These are phyloP conservation scores for Caradrina kadenii DNA, from an alignment of 2,888 invertebrate genomes.

Conservation along the genomic window DNA sequence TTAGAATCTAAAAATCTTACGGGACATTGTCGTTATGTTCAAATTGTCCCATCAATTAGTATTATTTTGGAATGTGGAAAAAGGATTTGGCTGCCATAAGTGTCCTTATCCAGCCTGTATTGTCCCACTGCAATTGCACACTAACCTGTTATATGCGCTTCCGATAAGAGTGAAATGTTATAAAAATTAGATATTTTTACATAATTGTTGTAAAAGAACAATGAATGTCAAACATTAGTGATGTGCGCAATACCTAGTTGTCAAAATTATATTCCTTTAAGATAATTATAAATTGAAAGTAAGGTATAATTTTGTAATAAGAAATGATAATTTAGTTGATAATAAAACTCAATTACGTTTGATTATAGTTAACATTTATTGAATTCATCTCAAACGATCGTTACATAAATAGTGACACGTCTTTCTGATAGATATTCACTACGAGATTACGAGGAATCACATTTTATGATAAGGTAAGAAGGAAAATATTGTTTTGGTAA, in stretches of 20 bases:
- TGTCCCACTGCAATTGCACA: background rate
- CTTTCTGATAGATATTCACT: constrained; percentile 14
- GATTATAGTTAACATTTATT: constrained; percentile 56
- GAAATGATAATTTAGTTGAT: constrained; percentile 11
- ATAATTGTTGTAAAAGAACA: background rate
- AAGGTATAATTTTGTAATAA: constrained; percentile 49
- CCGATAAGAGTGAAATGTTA: too few relatives aligned
- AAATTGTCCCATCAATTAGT: too few relatives aligned
- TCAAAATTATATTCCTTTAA: constrained; percentile 39
- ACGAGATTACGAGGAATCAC: constrained; percentile 34
- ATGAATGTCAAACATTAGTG: constrained; percentile 4
- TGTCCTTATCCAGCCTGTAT: background rate
- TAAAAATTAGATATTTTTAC: too few relatives aligned
- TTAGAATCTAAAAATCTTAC: too few relatives aligned
- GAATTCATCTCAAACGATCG: constrained; percentile 50
- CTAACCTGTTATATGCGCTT: too few relatives aligned
- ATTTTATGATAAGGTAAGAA: too few relatives aligned
- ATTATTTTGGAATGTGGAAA: too few relatives aligned
- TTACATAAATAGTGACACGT: constrained; percentile 20
- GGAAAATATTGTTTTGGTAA: too few relatives aligned
- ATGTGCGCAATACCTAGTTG: constrained; percentile 19
- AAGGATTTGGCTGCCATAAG: background rate
- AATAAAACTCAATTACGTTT: constrained; percentile 53
- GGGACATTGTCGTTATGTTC: too few relatives aligned
- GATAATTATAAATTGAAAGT: constrained; percentile 9